Evolutionary conservation across 2,888 invertebrate species (phyloP), one percentile per base, ranked within the genome.

Genomic region (Lithophane ornitopus): DNA sequence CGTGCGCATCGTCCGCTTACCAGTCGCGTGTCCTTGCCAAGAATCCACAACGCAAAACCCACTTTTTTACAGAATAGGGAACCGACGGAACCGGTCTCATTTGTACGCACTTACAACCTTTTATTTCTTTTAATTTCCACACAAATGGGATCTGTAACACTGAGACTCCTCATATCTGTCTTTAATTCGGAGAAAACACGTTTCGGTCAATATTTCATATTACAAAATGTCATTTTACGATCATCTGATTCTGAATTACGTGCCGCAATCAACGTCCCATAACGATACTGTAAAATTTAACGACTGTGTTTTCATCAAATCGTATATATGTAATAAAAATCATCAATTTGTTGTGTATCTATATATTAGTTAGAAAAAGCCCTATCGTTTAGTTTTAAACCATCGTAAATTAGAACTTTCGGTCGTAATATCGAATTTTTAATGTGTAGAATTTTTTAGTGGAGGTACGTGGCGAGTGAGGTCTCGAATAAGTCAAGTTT

Each of bases 401-500:
- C 91, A 89, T 93, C 94, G 92, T 96, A 95, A 96, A 96, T 96
- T 94, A 93, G 91, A 94, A 92, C 93, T 95, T 95, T 95, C 91
- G 94, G 93, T 94, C 95, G 95, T 96, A 94, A 95, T 95, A 95
- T 95, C 94, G 94, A 94, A 94, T 94, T 94, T 94, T 93, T 92
- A 92, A 92, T 94, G 90, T 94, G 92, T 93, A 89, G 89, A 80
- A 74, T 83, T 83, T 76, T 87, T 88, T 86, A 81, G 82, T 89
- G 34, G 74, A 73, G 75, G 74, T 92, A 75, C 91, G 90, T 91
- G 93, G 91, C 91, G 91, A 93, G 92, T 92, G 89, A 90, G 89
- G 89, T 89, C 89, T 87, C 89, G 88, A 92, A 95, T 95, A 95
- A 95, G 94, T 96, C 95, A 95, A 93, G 89, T 85, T 94, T 96